Conservation (phyloP, 2,888 invertebrate species). For the Napeogenes sylphis region DNA sequence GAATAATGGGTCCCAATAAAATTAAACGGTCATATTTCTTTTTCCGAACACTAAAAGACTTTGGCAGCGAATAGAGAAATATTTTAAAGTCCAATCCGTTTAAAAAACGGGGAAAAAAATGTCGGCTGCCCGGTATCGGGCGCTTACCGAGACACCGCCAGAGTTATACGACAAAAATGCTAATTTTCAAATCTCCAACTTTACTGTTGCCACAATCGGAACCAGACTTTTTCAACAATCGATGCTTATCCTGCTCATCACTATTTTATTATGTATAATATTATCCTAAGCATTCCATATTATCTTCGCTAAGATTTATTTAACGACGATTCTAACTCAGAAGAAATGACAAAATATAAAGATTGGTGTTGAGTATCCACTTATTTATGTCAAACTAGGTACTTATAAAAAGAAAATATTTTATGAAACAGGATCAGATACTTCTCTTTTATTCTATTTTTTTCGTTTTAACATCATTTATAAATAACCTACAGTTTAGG, state of each 20-base stretch:
- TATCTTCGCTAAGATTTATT: too few species aligned
- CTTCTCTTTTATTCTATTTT: too few species aligned
- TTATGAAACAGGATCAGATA: too few species aligned
- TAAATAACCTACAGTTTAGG: too few species aligned
- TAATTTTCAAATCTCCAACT: constrained; percentile 75
- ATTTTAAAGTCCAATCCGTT: constrained; percentile 65
- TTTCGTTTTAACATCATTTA: too few species aligned
- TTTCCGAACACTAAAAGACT: constrained; percentile 36
- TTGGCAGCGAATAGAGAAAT: constrained; percentile 55
- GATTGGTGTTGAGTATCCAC: too few species aligned
- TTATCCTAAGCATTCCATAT: too few species aligned
- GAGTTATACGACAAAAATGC: constrained; percentile 78
- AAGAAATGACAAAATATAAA: too few species aligned
- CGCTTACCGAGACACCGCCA: constrained; percentile 70
- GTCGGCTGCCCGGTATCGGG: constrained; percentile 66
- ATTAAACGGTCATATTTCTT: constrained; percentile 33
- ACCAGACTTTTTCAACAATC: constrained; percentile 60
- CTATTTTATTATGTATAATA: constrained; percentile 17
- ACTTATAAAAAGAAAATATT: too few species aligned
- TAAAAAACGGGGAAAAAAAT: constrained; percentile 59
- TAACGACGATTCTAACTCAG: too few species aligned
- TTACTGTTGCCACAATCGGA: constrained; percentile 63
- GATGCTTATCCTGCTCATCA: constrained; percentile 46
- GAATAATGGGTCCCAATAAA: constrained; percentile 28
- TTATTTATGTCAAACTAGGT: too few species aligned